Evolutionary conservation across 1,140 invertebrate genomes (phyloP), one percentile per base, ranked within the genome.

Genomic region (Drosophila pruinosa): DNA sequence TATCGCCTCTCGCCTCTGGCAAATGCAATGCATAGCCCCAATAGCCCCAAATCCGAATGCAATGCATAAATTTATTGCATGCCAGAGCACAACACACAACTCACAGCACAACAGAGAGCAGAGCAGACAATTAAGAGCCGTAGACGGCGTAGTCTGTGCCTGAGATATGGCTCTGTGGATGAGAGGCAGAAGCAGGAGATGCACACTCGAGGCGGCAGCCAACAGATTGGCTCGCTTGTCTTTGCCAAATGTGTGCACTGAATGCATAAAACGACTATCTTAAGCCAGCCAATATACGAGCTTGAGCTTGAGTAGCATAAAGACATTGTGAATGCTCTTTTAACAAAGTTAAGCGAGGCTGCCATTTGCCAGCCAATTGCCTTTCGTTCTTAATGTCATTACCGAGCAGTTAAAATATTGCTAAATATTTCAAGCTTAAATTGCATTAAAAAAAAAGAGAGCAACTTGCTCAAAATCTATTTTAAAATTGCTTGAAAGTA

Each of bases 21-120:
- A 47, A 64, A 67, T 71, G 70, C 64, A 65, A 64, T 82, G 70
- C 68, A 61, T 63, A 59, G 45, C 36, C 34, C 69, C 26, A 48
- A 58, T 62, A 54, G 65, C 47, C 67, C 59, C 53, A 74, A 82
- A 71, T 71, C 52, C 68, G 65, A 83, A 86, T 85, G 81, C 81
- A 85, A 85, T 85, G 81, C 81, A 85, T 86, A 85, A 85, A 85
- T 85, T 85, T 85, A 86, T 86, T 63, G 69, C 73, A 71, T 77
- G 72, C 61, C 76, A 62, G 48, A 57, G 53, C 68, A 47, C 28
- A 26, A 41, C 28, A 17, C 59, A 52, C n/a, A 39, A 28, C 21
- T 2, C 28, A 50, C 53, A 22, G 58, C 58, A 34, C 56, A n/a
- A 12, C 4, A 3, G 10, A n/a, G 28, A 31, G 28, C 28, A 31